Base-by-base conservation (phyloP, 2,888 invertebrate genomes). In the Buathra laborator region DNA sequence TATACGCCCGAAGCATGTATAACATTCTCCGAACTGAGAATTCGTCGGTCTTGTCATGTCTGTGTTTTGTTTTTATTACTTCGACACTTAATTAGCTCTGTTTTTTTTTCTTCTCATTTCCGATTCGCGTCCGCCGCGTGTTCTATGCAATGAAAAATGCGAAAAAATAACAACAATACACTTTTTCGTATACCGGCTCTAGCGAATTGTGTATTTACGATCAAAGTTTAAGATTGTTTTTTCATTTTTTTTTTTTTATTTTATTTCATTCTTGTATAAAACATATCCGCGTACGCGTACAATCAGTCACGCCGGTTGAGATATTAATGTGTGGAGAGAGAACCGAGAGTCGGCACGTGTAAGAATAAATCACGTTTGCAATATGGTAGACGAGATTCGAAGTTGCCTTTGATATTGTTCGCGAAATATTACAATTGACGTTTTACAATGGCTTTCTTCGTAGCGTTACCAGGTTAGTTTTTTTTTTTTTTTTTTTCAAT, bases 21-120 rank as follows among this genome's bases (percentile, higher is more conserved):
- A 59, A 79, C 46, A 46, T 80, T 84, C 70, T 59, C 51, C 59
- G 80, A 80, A 64, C 56, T 48, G 75, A 76, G 48, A 83, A 76
- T 67, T 59, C 37, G 32, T 76, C 71, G 68, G n/a, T 62, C 53
- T 70, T 53, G 53, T 67, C 56, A 16, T 43, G 19, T 74, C 43
- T 72, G 29, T 53, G 2, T 43, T 6, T 68, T 48, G 53, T 51
- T 70, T 43, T 29, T 37, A 37, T 3, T 37, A 37, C 37, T 5
- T 37, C 37, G 7, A 3, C 37, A 5, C 37, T 5, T 1, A 5
- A 3, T 5, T 1, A 7, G 37, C 7, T 37, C 7, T 37, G 37
- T 37, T 12, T 14, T 16, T 51, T 44, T 29, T 16, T 37, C 16
- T 51, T 64, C 14, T 32, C 70, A 24, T 24, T 67, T 56, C 10